Conservation (phyloP, 2,888 invertebrate genomes). For the Iphiclides podalirius region DNA sequence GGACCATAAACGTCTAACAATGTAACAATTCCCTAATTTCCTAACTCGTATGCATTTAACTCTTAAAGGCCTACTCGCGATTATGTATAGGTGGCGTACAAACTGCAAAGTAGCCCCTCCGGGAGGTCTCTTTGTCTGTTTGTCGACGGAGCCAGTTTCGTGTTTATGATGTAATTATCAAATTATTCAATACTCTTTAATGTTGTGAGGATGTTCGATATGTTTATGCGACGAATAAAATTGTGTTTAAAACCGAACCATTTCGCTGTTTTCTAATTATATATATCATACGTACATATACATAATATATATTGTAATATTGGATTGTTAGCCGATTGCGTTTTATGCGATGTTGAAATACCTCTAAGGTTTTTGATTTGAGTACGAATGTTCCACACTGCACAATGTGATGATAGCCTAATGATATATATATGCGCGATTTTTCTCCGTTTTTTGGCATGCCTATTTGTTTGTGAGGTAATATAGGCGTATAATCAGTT, state of each 20-base stretch:
- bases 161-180: background rate
- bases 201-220: conserved; percentile 29
- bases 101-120: too few species aligned
- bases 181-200: conserved; percentile 29
- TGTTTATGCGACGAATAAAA: conserved; percentile 12
- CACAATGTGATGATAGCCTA: background rate
- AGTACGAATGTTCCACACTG: background rate
- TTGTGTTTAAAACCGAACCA: conserved; percentile 3
- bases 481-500: too few species aligned
- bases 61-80: conserved; percentile 59
- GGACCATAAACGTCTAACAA: background rate
- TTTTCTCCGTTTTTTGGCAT: background rate
- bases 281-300: background rate
- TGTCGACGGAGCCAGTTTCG: too few species aligned
- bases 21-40: conserved; percentile 30
- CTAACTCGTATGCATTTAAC: conserved; percentile 61
- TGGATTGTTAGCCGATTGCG: conserved; percentile 3
- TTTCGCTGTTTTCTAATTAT: conserved; percentile 7
- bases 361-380: background rate
- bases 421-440: background rate
- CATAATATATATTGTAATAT: conserved; percentile 8
- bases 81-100: conserved; percentile 36
- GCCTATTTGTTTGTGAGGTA: background rate
- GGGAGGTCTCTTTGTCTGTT: too few species aligned
- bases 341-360: background rate